Conservation (phyloP, 2,888 invertebrate genomes). For the Nomada flava region DNA sequence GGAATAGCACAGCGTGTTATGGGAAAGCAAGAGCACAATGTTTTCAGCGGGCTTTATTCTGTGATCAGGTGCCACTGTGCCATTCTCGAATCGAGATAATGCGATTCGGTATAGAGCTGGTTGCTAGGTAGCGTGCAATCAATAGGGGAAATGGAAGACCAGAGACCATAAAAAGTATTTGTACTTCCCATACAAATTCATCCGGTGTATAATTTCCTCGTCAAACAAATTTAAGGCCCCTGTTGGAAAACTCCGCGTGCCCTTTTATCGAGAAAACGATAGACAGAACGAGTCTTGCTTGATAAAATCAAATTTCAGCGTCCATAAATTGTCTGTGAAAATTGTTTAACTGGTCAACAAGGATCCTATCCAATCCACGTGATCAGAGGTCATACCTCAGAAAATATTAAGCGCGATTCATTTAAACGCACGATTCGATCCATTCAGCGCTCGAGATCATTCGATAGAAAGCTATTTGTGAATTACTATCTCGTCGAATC, state of each 20-base stretch:
- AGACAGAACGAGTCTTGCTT: neutral
- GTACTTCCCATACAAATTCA: slow-evolving; percentile 39
- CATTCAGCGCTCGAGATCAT: neutral
- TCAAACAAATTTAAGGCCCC: slow-evolving; percentile 9
- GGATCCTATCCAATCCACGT: neutral
- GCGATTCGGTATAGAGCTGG: slow-evolving; percentile 55
- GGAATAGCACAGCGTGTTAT: slow-evolving; percentile 56
- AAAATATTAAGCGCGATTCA: neutral
- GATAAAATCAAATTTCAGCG: neutral
- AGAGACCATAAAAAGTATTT: slow-evolving; percentile 40
- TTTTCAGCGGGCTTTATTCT: slow-evolving; percentile 44
- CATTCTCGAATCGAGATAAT: slow-evolving; percentile 69
- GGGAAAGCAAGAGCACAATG: slow-evolving; percentile 50
- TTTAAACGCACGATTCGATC: slow-evolving; percentile 4
- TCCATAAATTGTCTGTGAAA: neutral
- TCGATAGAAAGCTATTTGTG: slow-evolving; percentile 18
- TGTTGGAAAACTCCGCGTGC: neutral
- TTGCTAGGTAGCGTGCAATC: slow-evolving; percentile 60
- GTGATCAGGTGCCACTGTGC: slow-evolving; percentile 54
- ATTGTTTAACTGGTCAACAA: neutral
- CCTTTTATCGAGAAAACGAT: neutral
- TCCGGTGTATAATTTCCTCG: slow-evolving; percentile 25
- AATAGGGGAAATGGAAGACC: slow-evolving; percentile 55
- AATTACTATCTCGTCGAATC: slow-evolving; percentile 23
- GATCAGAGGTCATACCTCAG: no score